phyloP scores from a whole-genome alignment of 2,888 invertebrate species.

The Tillus elongatus region DNA sequence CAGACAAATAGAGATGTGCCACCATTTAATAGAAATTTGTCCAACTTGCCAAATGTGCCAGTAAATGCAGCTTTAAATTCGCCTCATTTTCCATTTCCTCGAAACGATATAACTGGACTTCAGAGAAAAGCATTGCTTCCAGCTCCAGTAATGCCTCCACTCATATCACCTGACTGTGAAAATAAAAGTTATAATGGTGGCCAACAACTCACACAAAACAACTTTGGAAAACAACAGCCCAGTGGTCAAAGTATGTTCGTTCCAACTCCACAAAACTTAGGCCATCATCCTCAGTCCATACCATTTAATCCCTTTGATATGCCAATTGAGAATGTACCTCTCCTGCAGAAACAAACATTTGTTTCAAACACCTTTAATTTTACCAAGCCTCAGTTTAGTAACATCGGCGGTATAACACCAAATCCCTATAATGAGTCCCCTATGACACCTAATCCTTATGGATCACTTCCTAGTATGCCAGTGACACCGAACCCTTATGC shows the following conservation, averaged over 20 bases:
- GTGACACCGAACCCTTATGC: background rate
- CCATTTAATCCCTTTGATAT: conserved; percentile 1
- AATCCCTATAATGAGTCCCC: background rate
- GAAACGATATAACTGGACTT: conserved; percentile 15
- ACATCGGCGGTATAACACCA: background rate
- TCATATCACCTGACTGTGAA: too few species aligned
- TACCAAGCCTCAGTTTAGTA: background rate
- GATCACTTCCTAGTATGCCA: too few species aligned
- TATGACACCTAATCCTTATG: conserved; percentile 2
- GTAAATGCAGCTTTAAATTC: too few species aligned
- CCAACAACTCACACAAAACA: conserved; percentile 15
- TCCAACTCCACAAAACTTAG: background rate
- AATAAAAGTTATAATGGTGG: too few species aligned
- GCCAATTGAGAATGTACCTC: background rate
- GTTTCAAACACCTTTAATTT: background rate
- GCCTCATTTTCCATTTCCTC: conserved; percentile 8
- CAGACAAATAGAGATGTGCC: conserved; percentile 5
- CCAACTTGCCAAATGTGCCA: conserved; percentile 4
- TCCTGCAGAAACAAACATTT: background rate
- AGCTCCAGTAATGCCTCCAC: too few species aligned
- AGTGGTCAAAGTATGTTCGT: conserved; percentile 11
- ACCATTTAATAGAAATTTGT: background rate
- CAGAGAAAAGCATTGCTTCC: too few species aligned
- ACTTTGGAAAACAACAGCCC: conserved; percentile 14
- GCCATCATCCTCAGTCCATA: too few species aligned